Evolutionary conservation across 1,140 invertebrate species (phyloP).

Genomic region (Hydropsyche tenuis): DNA sequence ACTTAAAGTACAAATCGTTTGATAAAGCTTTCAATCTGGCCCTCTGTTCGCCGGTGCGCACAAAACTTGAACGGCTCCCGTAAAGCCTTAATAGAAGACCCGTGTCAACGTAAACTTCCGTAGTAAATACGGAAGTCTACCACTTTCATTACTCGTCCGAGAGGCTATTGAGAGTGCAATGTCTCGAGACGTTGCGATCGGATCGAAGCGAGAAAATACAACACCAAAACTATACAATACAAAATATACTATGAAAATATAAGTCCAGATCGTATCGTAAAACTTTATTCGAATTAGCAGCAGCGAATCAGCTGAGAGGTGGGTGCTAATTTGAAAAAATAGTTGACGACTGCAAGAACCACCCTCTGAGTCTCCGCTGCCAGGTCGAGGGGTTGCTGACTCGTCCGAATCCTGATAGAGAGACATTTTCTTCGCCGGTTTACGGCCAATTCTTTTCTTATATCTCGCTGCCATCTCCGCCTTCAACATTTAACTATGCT

Average conservation of each 20-base stretch:
- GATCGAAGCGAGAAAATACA: no score
- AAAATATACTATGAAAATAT: no score
- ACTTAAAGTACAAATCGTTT: not conserved
- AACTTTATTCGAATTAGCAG: no score
- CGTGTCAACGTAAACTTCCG: conserved; percentile 27
- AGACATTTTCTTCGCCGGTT: conserved; percentile 41
- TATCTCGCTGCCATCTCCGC: conserved; percentile 40
- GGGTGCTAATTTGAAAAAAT: conserved; percentile 43
- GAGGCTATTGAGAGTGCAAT: conserved; percentile 19
- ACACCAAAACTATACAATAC: no score
- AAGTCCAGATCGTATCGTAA: not conserved
- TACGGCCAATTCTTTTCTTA: conserved; percentile 47
- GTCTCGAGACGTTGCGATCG: not conserved
- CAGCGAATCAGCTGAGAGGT: not conserved
- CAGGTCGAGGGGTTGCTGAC: conserved; percentile 34
- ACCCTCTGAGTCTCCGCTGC: not conserved
- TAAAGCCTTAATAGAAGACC: conserved; percentile 34
- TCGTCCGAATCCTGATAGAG: conserved; percentile 44
- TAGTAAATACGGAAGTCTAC: conserved; percentile 22
- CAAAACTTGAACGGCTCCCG: conserved; percentile 1
- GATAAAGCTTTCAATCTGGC: not conserved
- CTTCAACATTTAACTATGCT: conserved; percentile 43
- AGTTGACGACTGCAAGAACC: conserved; percentile 43
- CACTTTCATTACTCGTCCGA: conserved; percentile 26
- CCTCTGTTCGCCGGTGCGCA: not conserved